These are phyloP conservation scores for Hemichromis elongatus DNA, from an alignment of 2,113 vertebrate species.

Conservation along the genomic window DNA sequence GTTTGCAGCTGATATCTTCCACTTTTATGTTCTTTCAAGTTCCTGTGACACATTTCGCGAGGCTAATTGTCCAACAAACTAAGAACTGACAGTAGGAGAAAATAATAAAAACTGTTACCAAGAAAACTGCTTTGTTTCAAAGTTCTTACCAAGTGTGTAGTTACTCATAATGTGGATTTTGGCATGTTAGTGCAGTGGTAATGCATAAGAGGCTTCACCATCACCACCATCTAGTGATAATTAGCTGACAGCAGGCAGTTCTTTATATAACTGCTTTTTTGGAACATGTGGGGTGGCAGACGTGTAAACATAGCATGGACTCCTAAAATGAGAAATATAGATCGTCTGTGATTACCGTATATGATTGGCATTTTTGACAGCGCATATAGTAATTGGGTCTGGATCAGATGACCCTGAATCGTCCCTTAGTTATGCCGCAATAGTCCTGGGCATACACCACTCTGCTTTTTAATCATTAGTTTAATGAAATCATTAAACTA, in stretches of 20 bases:
- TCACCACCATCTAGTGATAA: background rate
- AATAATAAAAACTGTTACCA: conserved; percentile 61
- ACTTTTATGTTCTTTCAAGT: conserved; percentile 62
- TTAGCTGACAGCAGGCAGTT: background rate
- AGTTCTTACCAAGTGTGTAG: background rate
- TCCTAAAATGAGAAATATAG: background rate
- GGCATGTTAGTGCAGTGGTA: background rate
- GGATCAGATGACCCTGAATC: background rate
- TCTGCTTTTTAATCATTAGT: background rate
- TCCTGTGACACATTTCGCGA: conserved; percentile 59
- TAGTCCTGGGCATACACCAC: background rate
- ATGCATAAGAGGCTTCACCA: background rate
- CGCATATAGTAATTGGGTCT: background rate
- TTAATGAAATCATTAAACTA: too few species aligned
- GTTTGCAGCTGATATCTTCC: conserved; percentile 61
- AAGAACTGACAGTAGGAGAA: conserved; percentile 71
- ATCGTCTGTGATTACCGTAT: background rate
- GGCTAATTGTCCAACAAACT: conserved; percentile 69
- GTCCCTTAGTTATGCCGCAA: background rate
- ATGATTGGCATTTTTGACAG: background rate
- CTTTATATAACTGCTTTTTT: background rate
- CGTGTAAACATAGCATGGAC: fast-evolving
- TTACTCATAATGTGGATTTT: background rate
- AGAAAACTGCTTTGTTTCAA: background rate
- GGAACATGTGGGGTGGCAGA: fast-evolving